Conservation (phyloP, 2,888 invertebrate species). For the Podotricha telesiphe region DNA sequence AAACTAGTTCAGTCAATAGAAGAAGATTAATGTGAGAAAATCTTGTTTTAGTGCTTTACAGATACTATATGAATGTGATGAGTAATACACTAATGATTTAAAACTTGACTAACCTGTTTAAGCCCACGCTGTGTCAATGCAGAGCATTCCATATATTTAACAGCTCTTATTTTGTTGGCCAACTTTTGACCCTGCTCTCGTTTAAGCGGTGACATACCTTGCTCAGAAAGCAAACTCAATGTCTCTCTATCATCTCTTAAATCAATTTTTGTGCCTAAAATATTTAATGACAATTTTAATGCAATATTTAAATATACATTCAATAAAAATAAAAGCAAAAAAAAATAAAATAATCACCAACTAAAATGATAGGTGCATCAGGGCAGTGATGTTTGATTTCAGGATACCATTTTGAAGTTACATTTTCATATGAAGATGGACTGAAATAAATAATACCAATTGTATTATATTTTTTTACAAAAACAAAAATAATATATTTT, state of each 20-base stretch:
- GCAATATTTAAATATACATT: not conserved
- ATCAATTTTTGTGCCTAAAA: slow-evolving; percentile 97
- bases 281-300: slow-evolving; percentile 34
- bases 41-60: not conserved
- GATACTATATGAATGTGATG: not conserved
- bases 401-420: slow-evolving; percentile 99
- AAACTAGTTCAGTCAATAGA: too few relatives aligned
- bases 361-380: slow-evolving; percentile 98
- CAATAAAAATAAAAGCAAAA: not conserved
- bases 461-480: not conserved
- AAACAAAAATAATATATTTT: slow-evolving; percentile 5
- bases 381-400: slow-evolving; percentile 99
- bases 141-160: slow-evolving; percentile 99
- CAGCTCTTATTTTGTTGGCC: slow-evolving; percentile 99
- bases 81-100: slow-evolving; percentile 18
- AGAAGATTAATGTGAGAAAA: not conserved
- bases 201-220: slow-evolving; percentile 97
- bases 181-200: slow-evolving; percentile 99
- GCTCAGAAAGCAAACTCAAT: slow-evolving; percentile 93
- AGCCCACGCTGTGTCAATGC: slow-evolving; percentile 99
- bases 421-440: slow-evolving; percentile 99
- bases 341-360: slow-evolving; percentile 85
- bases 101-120: slow-evolving; percentile 86
- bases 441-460: slow-evolving; percentile 76
- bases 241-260: slow-evolving; percentile 99